Percentiles rank a stretch among this genome's conserved stretches.
Conservation (phyloP, 2,888 invertebrate species). For the Axea sp. region DNA sequence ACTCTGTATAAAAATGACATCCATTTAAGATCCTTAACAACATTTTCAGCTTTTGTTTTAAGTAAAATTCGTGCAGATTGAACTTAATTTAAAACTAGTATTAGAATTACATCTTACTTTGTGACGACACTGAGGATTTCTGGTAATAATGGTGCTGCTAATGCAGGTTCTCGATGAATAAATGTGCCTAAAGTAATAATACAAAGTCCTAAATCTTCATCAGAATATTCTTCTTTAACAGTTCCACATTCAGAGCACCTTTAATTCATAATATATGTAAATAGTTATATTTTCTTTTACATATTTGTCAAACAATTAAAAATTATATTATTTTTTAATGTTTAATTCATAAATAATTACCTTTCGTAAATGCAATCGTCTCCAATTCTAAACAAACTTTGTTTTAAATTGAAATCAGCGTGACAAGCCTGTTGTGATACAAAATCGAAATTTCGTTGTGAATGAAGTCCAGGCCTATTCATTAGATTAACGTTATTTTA, state of each 20-base stretch:
- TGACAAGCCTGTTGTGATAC: slow-evolving; percentile 80
- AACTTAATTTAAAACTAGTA: slow-evolving; percentile 4
- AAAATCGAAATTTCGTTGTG: slow-evolving; percentile 74
- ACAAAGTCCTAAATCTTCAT: slow-evolving; percentile 96
- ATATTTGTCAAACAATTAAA: no score
- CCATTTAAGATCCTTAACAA: slow-evolving; percentile 8
- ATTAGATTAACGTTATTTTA: slow-evolving; percentile 9
- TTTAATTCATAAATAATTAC: slow-evolving; percentile 70
- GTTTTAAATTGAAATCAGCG: slow-evolving; percentile 81
- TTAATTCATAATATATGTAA: no score
- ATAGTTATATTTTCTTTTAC: no score
- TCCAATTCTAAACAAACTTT: slow-evolving; percentile 84
- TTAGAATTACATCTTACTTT: slow-evolving; percentile 81
- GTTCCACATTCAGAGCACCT: slow-evolving; percentile 94
- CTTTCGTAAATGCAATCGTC: slow-evolving; percentile 87
- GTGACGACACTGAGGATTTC: slow-evolving; percentile 93
- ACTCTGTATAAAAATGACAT: slow-evolving; percentile 80
- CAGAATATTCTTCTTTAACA: slow-evolving; percentile 94
- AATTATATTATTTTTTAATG: slow-evolving; percentile 1
- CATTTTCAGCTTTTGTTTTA: slow-evolving; percentile 5
- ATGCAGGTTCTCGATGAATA: slow-evolving; percentile 95
- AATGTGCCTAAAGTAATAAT: slow-evolving; percentile 97
- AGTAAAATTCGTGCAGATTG: background rate
- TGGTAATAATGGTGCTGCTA: slow-evolving; percentile 96
- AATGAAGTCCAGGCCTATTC: slow-evolving; percentile 73